phyloP scores from a whole-genome alignment of 2,888 invertebrate genomes.

The Eucera pruinosa region DNA sequence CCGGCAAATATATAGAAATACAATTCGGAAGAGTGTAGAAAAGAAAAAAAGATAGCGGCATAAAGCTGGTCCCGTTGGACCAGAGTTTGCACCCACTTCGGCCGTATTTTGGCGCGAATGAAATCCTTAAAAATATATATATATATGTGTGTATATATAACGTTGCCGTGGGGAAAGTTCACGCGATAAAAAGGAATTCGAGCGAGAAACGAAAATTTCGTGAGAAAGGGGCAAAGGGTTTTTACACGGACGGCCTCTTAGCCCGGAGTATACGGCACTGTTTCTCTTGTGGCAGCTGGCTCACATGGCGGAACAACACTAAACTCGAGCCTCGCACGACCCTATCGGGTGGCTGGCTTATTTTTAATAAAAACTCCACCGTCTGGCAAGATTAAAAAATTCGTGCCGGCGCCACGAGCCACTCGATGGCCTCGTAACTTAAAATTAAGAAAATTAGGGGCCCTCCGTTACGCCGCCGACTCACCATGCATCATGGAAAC shows the following conservation, averaged over 20 bases:
- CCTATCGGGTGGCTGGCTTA: constrained; percentile 66
- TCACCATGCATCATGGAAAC: constrained; percentile 10
- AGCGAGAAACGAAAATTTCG: constrained; percentile 47
- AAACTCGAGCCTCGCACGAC: constrained; percentile 57
- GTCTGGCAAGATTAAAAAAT: constrained; percentile 75
- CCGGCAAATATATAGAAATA: not conserved
- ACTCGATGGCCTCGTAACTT: constrained; percentile 75
- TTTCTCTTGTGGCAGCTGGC: constrained; percentile 74
- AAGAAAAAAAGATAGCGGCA: not conserved
- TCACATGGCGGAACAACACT: constrained; percentile 68
- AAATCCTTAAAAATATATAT: not conserved
- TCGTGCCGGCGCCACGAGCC: constrained; percentile 61
- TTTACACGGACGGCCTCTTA: constrained; percentile 49
- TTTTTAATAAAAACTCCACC: constrained; percentile 75
- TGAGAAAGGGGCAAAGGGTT: constrained; percentile 2
- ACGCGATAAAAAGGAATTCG: constrained; percentile 42
- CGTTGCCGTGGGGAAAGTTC: constrained; percentile 11
- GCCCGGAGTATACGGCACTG: constrained; percentile 66
- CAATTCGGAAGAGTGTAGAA: not conserved
- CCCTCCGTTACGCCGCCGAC: constrained; percentile 2
- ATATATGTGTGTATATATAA: not conserved
- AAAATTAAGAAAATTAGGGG: constrained; percentile 77
- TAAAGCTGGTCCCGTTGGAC: not conserved
- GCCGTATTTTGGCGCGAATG: not conserved
- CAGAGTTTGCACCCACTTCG: not conserved